Percentiles rank a stretch among this genome's conserved stretches.
Conservation (phyloP, 1,140 invertebrate species). For the Lepidurus arcticus region DNA sequence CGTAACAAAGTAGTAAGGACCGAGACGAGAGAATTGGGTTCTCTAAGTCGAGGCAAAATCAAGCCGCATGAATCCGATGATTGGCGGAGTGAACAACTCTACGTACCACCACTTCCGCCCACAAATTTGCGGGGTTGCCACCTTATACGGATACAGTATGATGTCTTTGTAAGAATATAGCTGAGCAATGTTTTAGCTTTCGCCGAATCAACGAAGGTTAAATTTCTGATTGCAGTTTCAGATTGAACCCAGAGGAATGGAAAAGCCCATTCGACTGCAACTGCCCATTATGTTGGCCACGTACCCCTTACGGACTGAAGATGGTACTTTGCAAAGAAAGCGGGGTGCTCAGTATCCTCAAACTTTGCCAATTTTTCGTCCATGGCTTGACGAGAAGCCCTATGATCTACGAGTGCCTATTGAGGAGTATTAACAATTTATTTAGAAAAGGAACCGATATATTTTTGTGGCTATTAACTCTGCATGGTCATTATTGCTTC, state of each 20-base stretch:
- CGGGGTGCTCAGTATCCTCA: constrained; percentile 80
- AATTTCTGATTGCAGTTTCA: constrained; percentile 63
- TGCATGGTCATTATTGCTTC: neutral
- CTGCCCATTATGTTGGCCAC: constrained; percentile 87
- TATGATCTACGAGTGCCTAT: constrained; percentile 36
- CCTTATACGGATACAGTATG: constrained; percentile 89
- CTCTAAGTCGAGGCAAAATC: constrained; percentile 73
- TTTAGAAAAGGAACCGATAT: neutral
- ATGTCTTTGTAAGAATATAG: constrained; percentile 76
- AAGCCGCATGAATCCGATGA: constrained; percentile 71
- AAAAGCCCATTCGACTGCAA: constrained; percentile 86
- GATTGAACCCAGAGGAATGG: constrained; percentile 80
- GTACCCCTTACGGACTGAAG: constrained; percentile 65
- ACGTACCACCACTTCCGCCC: constrained; percentile 88
- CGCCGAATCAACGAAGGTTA: neutral
- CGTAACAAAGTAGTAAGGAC: constrained; percentile 77
- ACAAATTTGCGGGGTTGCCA: constrained; percentile 92
- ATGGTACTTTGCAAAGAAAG: constrained; percentile 50
- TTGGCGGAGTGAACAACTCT: constrained; percentile 84
- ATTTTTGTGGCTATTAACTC: neutral
- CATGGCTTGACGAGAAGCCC: constrained; percentile 74
- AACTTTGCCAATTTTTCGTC: constrained; percentile 83
- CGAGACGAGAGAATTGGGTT: constrained; percentile 77
- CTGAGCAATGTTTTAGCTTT: constrained; percentile 22
- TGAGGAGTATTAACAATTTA: neutral